These are phyloP conservation scores for Nomada fucata DNA, from an alignment of 2,888 invertebrate genomes.

Conservation along the genomic window DNA sequence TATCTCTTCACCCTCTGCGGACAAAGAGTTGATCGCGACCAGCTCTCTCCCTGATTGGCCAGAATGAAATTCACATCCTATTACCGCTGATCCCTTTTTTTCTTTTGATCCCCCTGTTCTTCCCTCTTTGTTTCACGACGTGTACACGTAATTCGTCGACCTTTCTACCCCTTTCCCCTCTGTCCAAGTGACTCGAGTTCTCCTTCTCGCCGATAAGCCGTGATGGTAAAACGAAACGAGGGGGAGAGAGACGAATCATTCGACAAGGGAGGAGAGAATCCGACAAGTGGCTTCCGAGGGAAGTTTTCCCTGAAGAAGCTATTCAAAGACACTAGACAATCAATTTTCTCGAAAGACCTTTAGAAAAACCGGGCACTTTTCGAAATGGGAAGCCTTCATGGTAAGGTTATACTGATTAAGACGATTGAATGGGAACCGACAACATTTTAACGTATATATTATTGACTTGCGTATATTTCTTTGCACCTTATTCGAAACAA, in stretches of 20 bases:
- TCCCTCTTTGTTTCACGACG: constrained; percentile 18
- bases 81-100: constrained; percentile 45
- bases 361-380: constrained; percentile 21
- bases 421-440: constrained; percentile 20
- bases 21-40: constrained; percentile 80
- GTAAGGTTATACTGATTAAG: constrained; percentile 10
- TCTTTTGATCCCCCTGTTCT: neutral
- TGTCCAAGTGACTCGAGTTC: constrained; percentile 12
- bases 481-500: neutral
- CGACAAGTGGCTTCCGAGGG: constrained; percentile 66
- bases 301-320: constrained; percentile 49
- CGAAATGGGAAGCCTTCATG: constrained; percentile 27
- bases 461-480: constrained; percentile 21
- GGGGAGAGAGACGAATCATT: constrained; percentile 18
- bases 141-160: neutral
- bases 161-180: neutral
- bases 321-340: constrained; percentile 52
- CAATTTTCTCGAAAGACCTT: constrained; percentile 49
- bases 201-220: constrained; percentile 8
- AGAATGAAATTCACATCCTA: constrained; percentile 68
- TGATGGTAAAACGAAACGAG: constrained; percentile 23
- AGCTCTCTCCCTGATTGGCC: constrained; percentile 73
- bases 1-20: constrained; percentile 62
- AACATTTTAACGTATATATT: neutral
- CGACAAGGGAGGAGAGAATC: constrained; percentile 55